Conservation (phyloP, 1,140 invertebrate genomes). For the Lanistes nyassanus region DNA sequence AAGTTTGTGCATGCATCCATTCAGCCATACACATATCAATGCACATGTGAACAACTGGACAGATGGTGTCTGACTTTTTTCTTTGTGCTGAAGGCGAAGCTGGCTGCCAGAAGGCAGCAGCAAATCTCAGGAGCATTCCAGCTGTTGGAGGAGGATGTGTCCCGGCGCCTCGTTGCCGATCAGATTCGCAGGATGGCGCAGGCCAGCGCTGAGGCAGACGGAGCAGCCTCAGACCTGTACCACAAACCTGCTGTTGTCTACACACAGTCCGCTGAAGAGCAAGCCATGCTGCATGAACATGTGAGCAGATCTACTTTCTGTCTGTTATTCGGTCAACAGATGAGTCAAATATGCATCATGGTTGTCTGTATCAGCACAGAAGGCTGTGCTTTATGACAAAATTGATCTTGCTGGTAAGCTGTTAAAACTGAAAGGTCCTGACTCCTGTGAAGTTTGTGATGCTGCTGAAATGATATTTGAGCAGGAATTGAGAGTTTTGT, state of each 20-base stretch:
- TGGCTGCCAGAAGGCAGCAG: constrained; percentile 50
- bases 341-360: no score
- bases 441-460: no score
- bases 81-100: constrained; percentile 44
- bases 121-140: constrained; percentile 45
- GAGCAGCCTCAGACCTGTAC: constrained; percentile 38
- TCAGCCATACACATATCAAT: no score
- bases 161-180: constrained; percentile 54
- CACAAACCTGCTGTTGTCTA: constrained; percentile 52
- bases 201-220: constrained; percentile 24
- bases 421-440: no score
- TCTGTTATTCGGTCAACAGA: no score
- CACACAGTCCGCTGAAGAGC: constrained; percentile 50
- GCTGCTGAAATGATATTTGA: no score
- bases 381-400: no score
- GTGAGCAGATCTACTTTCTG: constrained; percentile 29
- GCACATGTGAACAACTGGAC: no score
- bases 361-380: no score
- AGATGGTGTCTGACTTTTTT: constrained; percentile 14
- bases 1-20: no score
- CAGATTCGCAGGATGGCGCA: constrained; percentile 54
- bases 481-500: no score
- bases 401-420: no score
- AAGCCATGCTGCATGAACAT: constrained; percentile 59
- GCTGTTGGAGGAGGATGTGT: constrained; percentile 53